phyloP scores from a whole-genome alignment of 2,113 vertebrate species.

The Alethe castanea region DNA sequence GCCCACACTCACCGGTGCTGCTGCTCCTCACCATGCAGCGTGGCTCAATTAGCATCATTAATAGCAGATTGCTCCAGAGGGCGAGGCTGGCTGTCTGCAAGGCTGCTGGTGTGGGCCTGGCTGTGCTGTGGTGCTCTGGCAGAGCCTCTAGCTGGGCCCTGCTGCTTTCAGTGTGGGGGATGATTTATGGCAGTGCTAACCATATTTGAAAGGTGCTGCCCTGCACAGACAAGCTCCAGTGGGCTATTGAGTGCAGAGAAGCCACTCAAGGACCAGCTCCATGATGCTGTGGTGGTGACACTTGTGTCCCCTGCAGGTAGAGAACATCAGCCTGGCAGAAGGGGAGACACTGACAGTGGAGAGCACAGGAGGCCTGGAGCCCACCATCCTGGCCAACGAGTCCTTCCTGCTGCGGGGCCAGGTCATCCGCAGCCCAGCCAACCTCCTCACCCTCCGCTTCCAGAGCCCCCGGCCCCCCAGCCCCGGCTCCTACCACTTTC shows the following conservation, averaged over 20 bases:
- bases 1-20: not conserved
- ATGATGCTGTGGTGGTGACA: not conserved
- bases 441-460: constrained; percentile 85
- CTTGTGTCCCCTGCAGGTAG: constrained; percentile 71
- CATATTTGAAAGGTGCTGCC: not conserved
- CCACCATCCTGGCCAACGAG: constrained; percentile 88
- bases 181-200: not conserved
- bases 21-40: constrained; percentile 36
- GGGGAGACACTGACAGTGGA: constrained; percentile 86
- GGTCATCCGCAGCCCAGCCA: constrained; percentile 90
- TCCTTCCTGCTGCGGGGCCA: constrained; percentile 89
- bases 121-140: not conserved
- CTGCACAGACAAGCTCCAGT: not conserved
- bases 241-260: fast-evolving
- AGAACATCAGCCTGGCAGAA: constrained; percentile 88
- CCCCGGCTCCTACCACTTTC: constrained; percentile 81
- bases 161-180: fast-evolving
- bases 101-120: not conserved
- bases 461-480: constrained; percentile 76
- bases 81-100: not conserved
- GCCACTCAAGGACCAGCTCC: not conserved
- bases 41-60: constrained; percentile 75
- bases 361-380: constrained; percentile 78
- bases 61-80: constrained; percentile 65
- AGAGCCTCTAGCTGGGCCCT: fast-evolving